Conservation (phyloP, 2,113 vertebrate species). For the Poeciliopsis turrubarensis region DNA sequence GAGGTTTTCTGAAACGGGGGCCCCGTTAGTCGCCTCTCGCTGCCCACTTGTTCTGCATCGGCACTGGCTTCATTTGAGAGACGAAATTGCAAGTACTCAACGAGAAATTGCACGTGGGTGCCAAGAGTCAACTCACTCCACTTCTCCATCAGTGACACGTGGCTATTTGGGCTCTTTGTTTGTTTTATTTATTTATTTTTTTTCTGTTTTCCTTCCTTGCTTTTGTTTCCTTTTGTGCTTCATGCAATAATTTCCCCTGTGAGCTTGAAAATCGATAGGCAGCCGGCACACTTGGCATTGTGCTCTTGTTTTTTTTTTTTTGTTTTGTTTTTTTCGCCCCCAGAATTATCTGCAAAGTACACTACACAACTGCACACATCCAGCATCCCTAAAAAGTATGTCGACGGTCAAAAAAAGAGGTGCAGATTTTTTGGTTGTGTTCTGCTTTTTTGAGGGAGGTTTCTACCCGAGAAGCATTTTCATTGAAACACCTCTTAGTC, state of each 20-base stretch:
- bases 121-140: constrained; percentile 46
- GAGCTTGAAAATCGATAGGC: constrained; percentile 71
- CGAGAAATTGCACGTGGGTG: constrained; percentile 53
- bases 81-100: constrained; percentile 40
- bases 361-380: neutral
- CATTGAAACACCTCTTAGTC: no score
- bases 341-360: constrained; percentile 4
- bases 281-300: constrained; percentile 46
- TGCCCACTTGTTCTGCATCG: constrained; percentile 8
- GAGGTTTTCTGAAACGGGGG: constrained; percentile 18
- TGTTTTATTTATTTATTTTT: neutral
- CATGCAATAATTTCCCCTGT: constrained; percentile 71
- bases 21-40: constrained; percentile 7
- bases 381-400: neutral
- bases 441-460: neutral
- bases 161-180: constrained; percentile 63
- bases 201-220: constrained; percentile 41
- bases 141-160: constrained; percentile 66
- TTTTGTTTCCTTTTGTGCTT: constrained; percentile 63
- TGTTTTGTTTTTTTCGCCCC: constrained; percentile 4
- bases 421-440: neutral
- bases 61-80: constrained; percentile 22
- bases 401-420: neutral
- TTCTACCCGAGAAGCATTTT: no score
- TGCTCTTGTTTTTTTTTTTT: constrained; percentile 13